Evolutionary conservation across 2,888 invertebrate genomes (phyloP), one percentile per base, ranked within the genome.

Genomic region (Luperina testacea): DNA sequence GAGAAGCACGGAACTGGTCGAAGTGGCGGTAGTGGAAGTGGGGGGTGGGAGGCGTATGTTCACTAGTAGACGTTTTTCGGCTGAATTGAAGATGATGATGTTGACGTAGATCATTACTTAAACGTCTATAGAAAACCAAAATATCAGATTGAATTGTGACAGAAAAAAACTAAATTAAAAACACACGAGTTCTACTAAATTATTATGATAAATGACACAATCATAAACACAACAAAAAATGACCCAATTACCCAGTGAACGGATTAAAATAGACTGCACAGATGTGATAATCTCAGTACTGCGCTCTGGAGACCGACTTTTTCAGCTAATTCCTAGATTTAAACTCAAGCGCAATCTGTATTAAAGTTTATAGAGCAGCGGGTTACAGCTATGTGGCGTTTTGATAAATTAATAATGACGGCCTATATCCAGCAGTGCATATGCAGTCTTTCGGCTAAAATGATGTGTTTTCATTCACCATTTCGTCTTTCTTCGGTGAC

Each of bases 241-340:
- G 64, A 69, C 11, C 84, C 61, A 72, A 81, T 84, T 77, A 84
- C 71, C 63, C 53, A 81, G 24, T 72, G 77, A 83, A 73, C 75
- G 15, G n/a, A 77, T 84, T 65, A 57, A 83, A 83, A 83, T 84
- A 83, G 84, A 72, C 1, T 5, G 42, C 78, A 1, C 69, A 38
- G 68, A 59, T 69, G 27, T 65, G 20, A 75, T 42, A 72, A 75
- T 80, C 42, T 83, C 27, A 63, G 11, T 32, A 48, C 15, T 24
- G 48, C 17, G 45, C 42, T 53, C 13, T 24, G 64, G 84, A 84
- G 81, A 81, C 48, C 74, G 53, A 74, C 13, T 72, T 74, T 74
- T 83, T 71, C 15, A 57, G 11, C 57, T 24, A 9, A 71, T 73
- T 63, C 57, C 63, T 84, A 77, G 81, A 73, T 71, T 68, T 80